Base-by-base conservation (phyloP, 30 jellyfish, hydroid and myxozoan genomes). In the Turritopsis rubra region DNA sequence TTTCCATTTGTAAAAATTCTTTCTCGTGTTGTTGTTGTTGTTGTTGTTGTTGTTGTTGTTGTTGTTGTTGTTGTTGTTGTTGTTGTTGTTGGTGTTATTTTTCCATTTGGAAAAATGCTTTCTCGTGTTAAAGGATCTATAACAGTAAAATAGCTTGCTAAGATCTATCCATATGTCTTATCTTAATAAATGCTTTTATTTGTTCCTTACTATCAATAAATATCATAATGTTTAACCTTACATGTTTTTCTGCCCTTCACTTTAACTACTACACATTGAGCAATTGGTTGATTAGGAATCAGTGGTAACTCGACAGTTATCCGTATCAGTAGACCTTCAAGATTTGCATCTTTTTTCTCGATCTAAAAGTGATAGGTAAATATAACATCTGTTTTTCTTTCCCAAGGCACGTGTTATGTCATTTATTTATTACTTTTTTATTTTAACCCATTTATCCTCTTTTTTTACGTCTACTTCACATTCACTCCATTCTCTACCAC, bases 1-100 rank as follows among this genome's bases (percentile, higher is more conserved):
- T 16, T 29, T 75, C 78, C 16, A 22, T 75, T 23, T 75, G 84
- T 23, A 22, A 17, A 16, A 16, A 76, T 75, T 21, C 22, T 29
- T 75, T 75, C 30, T 75, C 22, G 21, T 75, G 81, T 75, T 75
- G 84, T 29, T 75, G 84, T 30, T 75, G 81, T 30, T 75, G 84
- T 30, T 41, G 60, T 41, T 41, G 60, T 41, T 41, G 60, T 41
- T 41, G 13, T 41, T 41, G 60, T 13, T 41, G 60, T 3, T 41
- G 60, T 41, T 41, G 5, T 41, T 41, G 60, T 41, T 41, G 60
- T 41, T 5, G 60, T 41, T 41, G 60, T 41, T 41, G 5, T 13
- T 41, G 60, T 13, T 41, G 60, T 41, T 41, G 60, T 41, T 41
- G 60, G 9, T 41, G 60, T 5, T 41, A 5, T 41, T 41, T 41